Base-by-base conservation (phyloP, 2,888 invertebrate species). In the Trichopoda pennipes region DNA sequence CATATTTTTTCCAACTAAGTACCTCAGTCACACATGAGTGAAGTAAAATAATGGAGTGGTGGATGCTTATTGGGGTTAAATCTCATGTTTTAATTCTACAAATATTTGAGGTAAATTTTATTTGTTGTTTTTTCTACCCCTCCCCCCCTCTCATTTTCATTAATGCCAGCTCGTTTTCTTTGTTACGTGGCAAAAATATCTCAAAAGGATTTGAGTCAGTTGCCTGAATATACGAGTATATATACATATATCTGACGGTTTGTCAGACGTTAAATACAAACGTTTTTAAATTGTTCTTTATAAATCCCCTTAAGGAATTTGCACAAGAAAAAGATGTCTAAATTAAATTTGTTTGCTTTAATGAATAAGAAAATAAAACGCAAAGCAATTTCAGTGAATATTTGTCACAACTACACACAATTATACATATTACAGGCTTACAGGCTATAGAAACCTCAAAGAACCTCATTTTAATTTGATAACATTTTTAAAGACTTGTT, bases 281-380 rank as follows among this genome's bases (percentile, higher is more conserved):
- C 42, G 47, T 69, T 44, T 44, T 47, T 32, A 12, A 55, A 51
- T 56, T 35, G 32, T 44, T 66, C 17, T 58, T 19, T 3, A 17
- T 49, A n/a, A 56, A 56, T 21, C 32, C 69, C 69, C 69, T 69
- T 32, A 69, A 69, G 69, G 28, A 56, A 21, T 56, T 56, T 14
- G 9, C 44, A 55, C 19, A n/a, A 47, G n/a, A 51, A 51, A 56
- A 56, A 47, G 10, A 49, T 70, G 32, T 58, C 32, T 70, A 49
- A 70, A 70, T 58, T 56, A 70, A 60, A 58, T 21, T 7, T 69
- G 38, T 58, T 58, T 58, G 58, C 69, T 58, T 58, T 28, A 56
- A 56, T 58, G 47, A 58, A 69, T 38, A 58, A 58, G 23, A 69
- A 35, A 47, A 58, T 19, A 44, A 32, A 47, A 42, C 47, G 7